Evolutionary conservation across 2,113 vertebrate genomes (phyloP).

Genomic region (Elgaria multicarinata): DNA sequence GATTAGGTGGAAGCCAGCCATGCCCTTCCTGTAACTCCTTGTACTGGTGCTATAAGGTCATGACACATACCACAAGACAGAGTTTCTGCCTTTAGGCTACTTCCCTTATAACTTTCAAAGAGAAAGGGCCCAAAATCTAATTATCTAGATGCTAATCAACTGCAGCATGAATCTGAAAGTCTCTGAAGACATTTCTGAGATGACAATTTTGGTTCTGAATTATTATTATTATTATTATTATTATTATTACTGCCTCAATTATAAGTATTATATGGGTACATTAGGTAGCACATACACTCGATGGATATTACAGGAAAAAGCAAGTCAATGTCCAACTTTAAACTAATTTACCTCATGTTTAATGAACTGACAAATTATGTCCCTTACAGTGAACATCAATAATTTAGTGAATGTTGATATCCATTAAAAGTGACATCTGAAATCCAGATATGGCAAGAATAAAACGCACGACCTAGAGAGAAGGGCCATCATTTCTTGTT

Average conservation of each 20-base stretch:
- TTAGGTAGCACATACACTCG: background rate
- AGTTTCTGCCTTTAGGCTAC: constrained; percentile 79
- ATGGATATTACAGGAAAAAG: constrained; percentile 18
- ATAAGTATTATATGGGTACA: background rate
- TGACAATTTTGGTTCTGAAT: constrained; percentile 40
- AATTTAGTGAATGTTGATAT: background rate
- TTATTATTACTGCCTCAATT: constrained; percentile 20
- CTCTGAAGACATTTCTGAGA: constrained; percentile 62
- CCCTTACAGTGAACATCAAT: background rate
- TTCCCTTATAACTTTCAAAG: constrained; percentile 84
- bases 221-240: background rate
- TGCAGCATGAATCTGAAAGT: constrained; percentile 86
- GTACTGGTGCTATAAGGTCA: constrained; percentile 80
- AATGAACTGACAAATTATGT: background rate
- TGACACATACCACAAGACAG: constrained; percentile 64
- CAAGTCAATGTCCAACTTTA: background rate
- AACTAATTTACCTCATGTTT: background rate
- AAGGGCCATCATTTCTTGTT: background rate
- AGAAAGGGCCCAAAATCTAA: constrained; percentile 88
- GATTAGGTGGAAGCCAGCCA: constrained; percentile 72
- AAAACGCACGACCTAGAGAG: background rate
- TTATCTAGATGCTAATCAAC: constrained; percentile 93
- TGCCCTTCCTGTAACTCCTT: constrained; percentile 74
- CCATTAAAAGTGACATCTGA: background rate
- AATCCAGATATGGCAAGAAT: background rate